Evolutionary conservation across 2,113 vertebrate species (phyloP).

Genomic region (Paramormyrops kingsleyae): DNA sequence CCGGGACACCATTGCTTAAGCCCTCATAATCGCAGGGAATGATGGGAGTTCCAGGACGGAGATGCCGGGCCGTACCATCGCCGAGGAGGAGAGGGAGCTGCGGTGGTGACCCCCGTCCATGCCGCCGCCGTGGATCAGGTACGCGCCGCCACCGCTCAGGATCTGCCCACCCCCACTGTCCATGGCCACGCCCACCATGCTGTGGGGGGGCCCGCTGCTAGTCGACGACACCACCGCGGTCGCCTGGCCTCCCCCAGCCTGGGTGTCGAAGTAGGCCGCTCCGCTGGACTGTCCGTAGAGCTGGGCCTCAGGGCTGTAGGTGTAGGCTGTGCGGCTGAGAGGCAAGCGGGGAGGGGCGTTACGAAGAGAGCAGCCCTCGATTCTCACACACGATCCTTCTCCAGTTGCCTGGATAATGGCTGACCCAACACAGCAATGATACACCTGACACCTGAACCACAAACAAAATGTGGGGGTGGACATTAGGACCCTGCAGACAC

Average conservation of each 20-base stretch:
- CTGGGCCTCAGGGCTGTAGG: constrained; percentile 87
- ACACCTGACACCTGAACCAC: not conserved
- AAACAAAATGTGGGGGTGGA: not conserved
- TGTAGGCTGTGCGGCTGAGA: constrained; percentile 79
- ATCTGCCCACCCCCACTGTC: constrained; percentile 84
- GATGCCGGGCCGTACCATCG: constrained; percentile 73
- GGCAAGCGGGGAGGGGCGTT: constrained; percentile 12
- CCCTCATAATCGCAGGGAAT: not conserved
- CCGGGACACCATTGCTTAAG: not conserved
- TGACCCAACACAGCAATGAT: not conserved
- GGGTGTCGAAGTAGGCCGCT: constrained; percentile 83
- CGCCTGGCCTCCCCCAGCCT: constrained; percentile 76
- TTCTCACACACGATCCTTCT: not conserved
- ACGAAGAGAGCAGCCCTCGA: not conserved
- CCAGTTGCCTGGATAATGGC: not conserved
- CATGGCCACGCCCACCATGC: constrained; percentile 96
- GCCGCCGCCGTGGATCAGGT: constrained; percentile 82
- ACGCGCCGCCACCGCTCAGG: constrained; percentile 82
- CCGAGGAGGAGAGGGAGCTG: constrained; percentile 86
- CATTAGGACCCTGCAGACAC: not conserved
- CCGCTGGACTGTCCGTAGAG: constrained; percentile 73
- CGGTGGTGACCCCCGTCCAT: constrained; percentile 84
- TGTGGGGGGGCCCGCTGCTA: constrained; percentile 73
- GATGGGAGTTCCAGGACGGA: not conserved
- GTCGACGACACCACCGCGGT: constrained; percentile 85